Evolutionary conservation across 2,888 invertebrate species (phyloP), one percentile per base, ranked within the genome.

Genomic region (Aspidapion aeneum): DNA sequence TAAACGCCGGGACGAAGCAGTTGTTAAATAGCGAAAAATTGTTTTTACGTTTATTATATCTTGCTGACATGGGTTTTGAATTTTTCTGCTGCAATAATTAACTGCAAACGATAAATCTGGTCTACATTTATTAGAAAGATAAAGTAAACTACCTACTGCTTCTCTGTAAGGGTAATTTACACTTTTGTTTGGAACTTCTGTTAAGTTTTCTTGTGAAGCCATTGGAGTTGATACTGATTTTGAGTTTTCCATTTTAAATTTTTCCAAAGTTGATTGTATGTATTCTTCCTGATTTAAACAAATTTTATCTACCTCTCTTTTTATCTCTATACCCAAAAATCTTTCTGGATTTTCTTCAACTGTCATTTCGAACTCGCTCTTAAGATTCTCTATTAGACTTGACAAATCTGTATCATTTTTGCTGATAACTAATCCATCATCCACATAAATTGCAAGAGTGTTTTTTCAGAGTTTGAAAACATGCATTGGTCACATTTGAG

Each of bases 151-250:
- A 7, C 35, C 35, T 12, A 35, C 35, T 7, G 35, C 12, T 35
- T 35, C 35, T 35, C 35, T 35, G 12, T 35, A 35, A 7, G 35
- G 35, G 35, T 35, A 35, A 12, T 35, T 35, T 3, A 35, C 35
- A 7, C 12, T 35, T 3, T 35, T 12, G 3, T 35, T 35, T 35
- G 5, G 3, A 7, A 35, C 12, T 3, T 35, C 12, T 35, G 12
- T 35, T 35, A 35, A 7, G 12, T 35, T 35, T 35, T 35, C 35
- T 35, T 35, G 35, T 35, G 35, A 58, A n/a, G 12, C 52, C 21
- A 64, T 60, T 1, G 70, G 72, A 17, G 69, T 69, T 0, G 63
- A n/a, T 5, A 68, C 71, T 1, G 65, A 18, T 49, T 73, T 71
- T 16, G 68, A 63, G 49, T 71, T 60, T 58, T 62, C 55, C 64